Base-by-base conservation (phyloP, 2,113 vertebrate species). In the Salvator merianae region DNA sequence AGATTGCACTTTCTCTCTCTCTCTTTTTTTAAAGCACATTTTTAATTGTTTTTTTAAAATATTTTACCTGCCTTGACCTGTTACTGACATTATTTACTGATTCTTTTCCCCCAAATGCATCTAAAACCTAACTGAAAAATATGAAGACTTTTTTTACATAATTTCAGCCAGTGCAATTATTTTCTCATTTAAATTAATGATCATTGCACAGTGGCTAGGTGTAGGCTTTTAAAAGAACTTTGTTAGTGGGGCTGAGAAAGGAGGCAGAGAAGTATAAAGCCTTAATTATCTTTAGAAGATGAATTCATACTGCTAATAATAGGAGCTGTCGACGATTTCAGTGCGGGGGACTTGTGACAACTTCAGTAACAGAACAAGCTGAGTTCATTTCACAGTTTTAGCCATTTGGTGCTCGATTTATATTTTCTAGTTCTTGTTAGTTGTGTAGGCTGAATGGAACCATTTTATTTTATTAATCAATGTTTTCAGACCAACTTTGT, bases 101-200 rank as follows among this genome's bases (percentile, higher is more conserved):
- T 3, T 9, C 65, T 12, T 32, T 16, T 7, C 18, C 63, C 22
- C 30, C 4, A 47, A 47, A 47, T 47, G 43, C 30, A 32, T 55
- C 26, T 34, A 9, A 69, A 16, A 47, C 47, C 32, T 47, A 47
- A 47, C 43, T 47, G 43, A 47, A 47, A 47, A 47, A 47, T 47
- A 47, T 47, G 43, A 7, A 9, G 43, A 47, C n/a, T n/a, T n/a
- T n/a, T n/a, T n/a, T n/a, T n/a, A n/a, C n/a, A n/a, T n/a, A n/a
- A n/a, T n/a, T n/a, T n/a, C n/a, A n/a, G n/a, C n/a, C n/a, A n/a
- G n/a, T n/a, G n/a, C n/a, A n/a, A 84, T 84, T 84, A 84, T 78
- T 72, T 78, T 43, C 77, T 62, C 50, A 78, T 70, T 71, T 84
- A 71, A 78, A 30, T 72, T 82, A 82, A 73, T 82, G 69, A 82